Evolutionary conservation across 2,797 vertebrate genomes (phyloP), one percentile per base, ranked within the genome.

Genomic region (Mycteria americana): DNA sequence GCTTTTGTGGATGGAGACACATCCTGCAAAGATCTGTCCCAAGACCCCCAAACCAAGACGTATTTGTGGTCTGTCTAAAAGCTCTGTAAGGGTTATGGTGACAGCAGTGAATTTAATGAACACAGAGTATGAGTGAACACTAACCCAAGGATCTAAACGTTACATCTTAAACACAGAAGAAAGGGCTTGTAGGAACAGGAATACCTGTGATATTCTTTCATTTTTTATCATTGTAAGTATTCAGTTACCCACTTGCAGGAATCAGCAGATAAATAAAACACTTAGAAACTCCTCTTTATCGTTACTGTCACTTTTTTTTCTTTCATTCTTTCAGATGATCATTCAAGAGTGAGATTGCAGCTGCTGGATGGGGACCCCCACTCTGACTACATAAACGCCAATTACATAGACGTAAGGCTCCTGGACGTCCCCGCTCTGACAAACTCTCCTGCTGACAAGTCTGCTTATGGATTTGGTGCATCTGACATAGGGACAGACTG

Each of bases 371-470:
- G 99, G 95, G 99, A 99, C 97, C 99, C 99, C 13, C 99, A 99
- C 97, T 99, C 99, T 0, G 99, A 99, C 98, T 99, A 99, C 97
- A 99, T 99, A 97, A 99, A 99, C 35, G 99, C 99, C 97, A 99
- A 99, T 95, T 99, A 99, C 84, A 99, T 99, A 11, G 99, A 99
- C 1, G 99, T 99, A 97, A 99, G 99, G 73, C 86, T 75, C 25
- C 24, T 4, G 85, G 73, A 46, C 76, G 4, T 74, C 5, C 68
- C 89, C 31, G 2, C 39, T 8, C 3, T 85, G 93, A 43, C 90
- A 82, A 48, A 82, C 37, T 1, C 24, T 23, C 69, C 92, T 25
- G 62, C 53, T 91, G 88, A 74, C 82, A 89, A n/a, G 7, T 6
- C 88, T 77, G 81, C 68, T 88, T 4, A 4, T 8, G 75, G 35